Evolutionary conservation across 2,797 vertebrate genomes (phyloP), one percentile per base, ranked within the genome.

Genomic region (Pyrocephalus nanus): DNA sequence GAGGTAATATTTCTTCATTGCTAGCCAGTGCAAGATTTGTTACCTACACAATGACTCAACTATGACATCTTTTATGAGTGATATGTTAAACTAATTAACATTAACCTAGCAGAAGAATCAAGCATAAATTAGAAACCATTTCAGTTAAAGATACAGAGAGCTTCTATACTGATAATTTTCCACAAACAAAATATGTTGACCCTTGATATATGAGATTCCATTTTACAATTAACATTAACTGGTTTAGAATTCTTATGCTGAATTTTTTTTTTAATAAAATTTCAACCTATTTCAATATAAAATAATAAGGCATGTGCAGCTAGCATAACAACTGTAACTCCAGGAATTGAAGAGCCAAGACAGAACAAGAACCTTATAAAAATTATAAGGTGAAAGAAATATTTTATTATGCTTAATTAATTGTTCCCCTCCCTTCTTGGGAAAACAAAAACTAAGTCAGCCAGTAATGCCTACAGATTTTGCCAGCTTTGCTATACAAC

Each of bases 61-160:
- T 93, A 83, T 80, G 84, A 89, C 92, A 95, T 66, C 76, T 95
- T 94, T 94, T 93, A 96, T 86, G 85, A 96, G 75, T 92, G 91
- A 74, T 92, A 93, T 70, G 91, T 92, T 95, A 88, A 94, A 94
- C 87, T 94, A 95, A 96, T 95, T 96, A 96, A 77, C 81, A 93
- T 93, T 91, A 96, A 93, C 89, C 87, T 86, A 74, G 57, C 65
- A 92, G 75, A 96, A 88, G 87, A 90, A 92, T 62, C 81, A 80
- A 67, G 79, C 72, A 86, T 93, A 95, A 93, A 88, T 96, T 94
- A 94, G 43, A 54, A 66, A 80, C 32, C 36, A 48, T 77, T 96
- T 90, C 81, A 16, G 42, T 83, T 75, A 86, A 88, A 95, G 74
- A 82, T 64, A 45, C 38, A 73, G 70, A 80, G 16, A 34, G 57